phyloP scores from a whole-genome alignment of 2,113 vertebrate genomes.

The Microtus oregoni region DNA sequence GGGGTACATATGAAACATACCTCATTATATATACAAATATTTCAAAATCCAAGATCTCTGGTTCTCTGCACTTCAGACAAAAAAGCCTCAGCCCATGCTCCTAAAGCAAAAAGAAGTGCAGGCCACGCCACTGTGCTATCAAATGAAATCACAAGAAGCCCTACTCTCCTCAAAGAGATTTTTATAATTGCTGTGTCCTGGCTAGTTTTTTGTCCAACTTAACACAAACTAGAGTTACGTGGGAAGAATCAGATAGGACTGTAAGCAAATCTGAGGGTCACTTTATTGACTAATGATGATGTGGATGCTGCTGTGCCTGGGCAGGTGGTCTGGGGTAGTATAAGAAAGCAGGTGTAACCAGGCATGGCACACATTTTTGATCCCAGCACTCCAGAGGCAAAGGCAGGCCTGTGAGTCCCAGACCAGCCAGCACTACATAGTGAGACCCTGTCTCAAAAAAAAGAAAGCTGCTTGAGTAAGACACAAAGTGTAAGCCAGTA shows the following conservation, averaged over 20 bases:
- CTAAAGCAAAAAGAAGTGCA: neutral
- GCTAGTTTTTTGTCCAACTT: neutral
- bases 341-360: neutral
- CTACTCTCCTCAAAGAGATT: no score
- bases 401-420: no score
- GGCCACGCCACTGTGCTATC: neutral
- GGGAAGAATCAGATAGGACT: neutral
- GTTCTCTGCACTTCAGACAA: neutral
- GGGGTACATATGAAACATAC: neutral
- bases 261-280: neutral
- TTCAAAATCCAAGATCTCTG: neutral
- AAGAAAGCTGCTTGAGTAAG: neutral
- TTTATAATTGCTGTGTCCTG: neutral
- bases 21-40: neutral
- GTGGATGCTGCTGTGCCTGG: neutral
- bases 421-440: neutral
- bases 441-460: neutral
- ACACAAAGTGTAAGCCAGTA: neutral
- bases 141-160: neutral
- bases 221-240: neutral
- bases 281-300: neutral
- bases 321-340: neutral
- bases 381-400: neutral
- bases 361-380: neutral
- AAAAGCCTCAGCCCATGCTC: neutral